Percentiles rank a stretch among this genome's conserved stretches.
These are phyloP conservation scores for Lasioglossum baleicum DNA, from an alignment of 1,140 invertebrate species.

Conservation along the genomic window DNA sequence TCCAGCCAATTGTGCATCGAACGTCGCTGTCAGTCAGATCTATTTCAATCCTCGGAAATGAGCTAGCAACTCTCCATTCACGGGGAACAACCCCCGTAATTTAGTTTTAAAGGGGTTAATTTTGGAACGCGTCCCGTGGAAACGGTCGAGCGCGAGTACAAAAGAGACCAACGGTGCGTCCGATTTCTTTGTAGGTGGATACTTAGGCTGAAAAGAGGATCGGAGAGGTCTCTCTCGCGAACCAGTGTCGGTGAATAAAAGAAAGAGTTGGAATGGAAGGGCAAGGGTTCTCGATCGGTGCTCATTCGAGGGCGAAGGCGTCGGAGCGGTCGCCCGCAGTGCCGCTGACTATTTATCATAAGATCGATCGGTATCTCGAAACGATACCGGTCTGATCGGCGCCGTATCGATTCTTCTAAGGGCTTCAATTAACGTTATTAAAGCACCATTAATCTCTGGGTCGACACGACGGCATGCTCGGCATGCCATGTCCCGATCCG, in stretches of 20 bases:
- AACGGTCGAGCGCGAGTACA: not conserved
- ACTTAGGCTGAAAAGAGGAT: conserved; percentile 14
- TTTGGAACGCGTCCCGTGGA: not conserved
- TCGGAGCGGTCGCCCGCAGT: conserved; percentile 77
- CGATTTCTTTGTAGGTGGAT: not conserved
- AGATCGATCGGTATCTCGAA: conserved; percentile 79
- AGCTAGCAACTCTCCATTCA: not conserved
- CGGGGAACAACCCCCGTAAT: not conserved
- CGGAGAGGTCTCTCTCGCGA: not conserved
- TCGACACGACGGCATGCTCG: conserved; percentile 71
- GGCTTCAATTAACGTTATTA: conserved; percentile 80
- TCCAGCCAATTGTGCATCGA: not conserved
- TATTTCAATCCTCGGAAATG: not conserved
- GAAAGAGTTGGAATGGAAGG: conserved; percentile 51
- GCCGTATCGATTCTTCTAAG: conserved; percentile 79
- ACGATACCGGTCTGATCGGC: conserved; percentile 74
- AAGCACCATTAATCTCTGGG: conserved; percentile 77
- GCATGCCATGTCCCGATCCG: conserved; percentile 66
- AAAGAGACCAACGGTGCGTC: not conserved
- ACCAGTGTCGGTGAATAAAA: conserved; percentile 43
- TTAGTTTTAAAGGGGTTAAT: not conserved
- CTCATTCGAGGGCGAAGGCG: conserved; percentile 67
- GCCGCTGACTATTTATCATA: conserved; percentile 79
- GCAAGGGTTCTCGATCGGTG: conserved; percentile 50
- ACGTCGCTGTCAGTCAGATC: not conserved